Evolutionary conservation across 2,888 invertebrate species (phyloP).

Genomic region (Chirona hameri): DNA sequence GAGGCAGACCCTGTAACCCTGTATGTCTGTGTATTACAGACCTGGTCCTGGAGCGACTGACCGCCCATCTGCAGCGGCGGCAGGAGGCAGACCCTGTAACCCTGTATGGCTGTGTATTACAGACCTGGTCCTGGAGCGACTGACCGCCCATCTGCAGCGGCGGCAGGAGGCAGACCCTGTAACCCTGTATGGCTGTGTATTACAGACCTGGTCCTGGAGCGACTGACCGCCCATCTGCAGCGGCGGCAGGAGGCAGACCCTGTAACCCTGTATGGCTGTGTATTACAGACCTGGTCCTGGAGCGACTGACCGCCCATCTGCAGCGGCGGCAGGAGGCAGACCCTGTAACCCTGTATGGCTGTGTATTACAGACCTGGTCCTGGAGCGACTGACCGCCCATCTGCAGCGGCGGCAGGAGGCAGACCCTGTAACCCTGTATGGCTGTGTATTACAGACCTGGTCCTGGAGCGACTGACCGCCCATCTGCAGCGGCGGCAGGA

Average conservation of each 20-base stretch:
- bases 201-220: background rate
- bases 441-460: too few relatives aligned
- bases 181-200: too few relatives aligned
- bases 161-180: background rate
- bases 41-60: background rate
- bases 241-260: background rate
- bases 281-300: background rate
- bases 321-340: background rate
- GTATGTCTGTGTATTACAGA: too few relatives aligned
- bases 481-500: background rate
- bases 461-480: background rate
- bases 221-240: background rate
- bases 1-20: background rate
- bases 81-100: background rate
- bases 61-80: background rate
- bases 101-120: too few relatives aligned
- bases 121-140: background rate
- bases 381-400: background rate
- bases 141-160: background rate
- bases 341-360: too few relatives aligned
- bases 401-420: background rate
- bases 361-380: background rate
- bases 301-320: background rate
- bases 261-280: too few relatives aligned
- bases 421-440: too few relatives aligned